These are phyloP conservation scores for Neopipo cinnamomea DNA, from an alignment of 2,113 vertebrate genomes.

Conservation along the genomic window DNA sequence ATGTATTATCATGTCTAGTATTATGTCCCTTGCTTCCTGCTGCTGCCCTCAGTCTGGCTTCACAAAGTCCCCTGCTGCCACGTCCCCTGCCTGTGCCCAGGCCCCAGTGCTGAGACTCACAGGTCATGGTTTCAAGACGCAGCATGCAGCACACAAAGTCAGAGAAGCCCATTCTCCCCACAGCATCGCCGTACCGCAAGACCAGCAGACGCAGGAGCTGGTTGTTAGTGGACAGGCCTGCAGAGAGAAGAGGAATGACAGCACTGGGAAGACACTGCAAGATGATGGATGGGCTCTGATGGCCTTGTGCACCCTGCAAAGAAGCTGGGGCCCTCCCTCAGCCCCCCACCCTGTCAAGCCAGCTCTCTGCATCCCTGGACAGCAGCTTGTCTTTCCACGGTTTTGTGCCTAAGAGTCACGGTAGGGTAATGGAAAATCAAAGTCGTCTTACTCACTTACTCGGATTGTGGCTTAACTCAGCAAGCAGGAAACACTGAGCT, in stretches of 20 bases:
- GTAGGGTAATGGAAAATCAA: neutral
- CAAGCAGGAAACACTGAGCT: neutral
- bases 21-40: accelerated
- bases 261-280: accelerated
- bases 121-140: conserved; percentile 67
- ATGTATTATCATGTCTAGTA: accelerated
- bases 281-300: accelerated
- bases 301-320: neutral
- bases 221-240: neutral
- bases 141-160: conserved; percentile 75
- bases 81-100: neutral
- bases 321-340: too few relatives aligned
- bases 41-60: neutral
- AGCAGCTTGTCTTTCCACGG: neutral
- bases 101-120: conserved; percentile 42
- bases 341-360: accelerated
- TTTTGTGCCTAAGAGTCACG: accelerated
- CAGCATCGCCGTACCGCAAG: conserved; percentile 41
- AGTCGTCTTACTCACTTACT: neutral
- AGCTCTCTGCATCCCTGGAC: neutral
- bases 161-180: conserved; percentile 37
- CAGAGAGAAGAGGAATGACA: neutral
- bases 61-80: neutral
- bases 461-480: neutral
- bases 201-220: conserved; percentile 58